phyloP scores from a whole-genome alignment of 2,113 vertebrate genomes.

The Halcyon malimbica region DNA sequence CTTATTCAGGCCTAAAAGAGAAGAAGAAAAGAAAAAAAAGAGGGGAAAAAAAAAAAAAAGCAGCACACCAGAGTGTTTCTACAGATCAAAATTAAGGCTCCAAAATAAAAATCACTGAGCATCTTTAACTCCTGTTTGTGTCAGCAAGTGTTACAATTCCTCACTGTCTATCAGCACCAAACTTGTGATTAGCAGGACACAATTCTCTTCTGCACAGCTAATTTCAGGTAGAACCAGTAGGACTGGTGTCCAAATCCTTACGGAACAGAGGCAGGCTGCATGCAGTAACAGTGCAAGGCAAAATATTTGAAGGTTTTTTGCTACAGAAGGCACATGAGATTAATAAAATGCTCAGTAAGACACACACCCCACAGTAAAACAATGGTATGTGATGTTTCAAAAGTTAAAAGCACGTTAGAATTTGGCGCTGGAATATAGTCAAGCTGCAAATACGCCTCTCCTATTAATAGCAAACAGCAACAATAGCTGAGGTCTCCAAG shows the following conservation, averaged over 20 bases:
- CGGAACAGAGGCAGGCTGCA: background rate
- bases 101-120: background rate
- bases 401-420: conserved; percentile 6
- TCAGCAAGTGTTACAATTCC: background rate
- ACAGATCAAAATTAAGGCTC: background rate
- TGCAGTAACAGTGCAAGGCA: background rate
- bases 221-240: conserved; percentile 7
- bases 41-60: background rate
- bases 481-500: conserved; percentile 25
- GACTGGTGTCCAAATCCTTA: background rate
- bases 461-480: conserved; percentile 46
- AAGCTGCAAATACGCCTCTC: conserved; percentile 2
- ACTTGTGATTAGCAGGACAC: background rate
- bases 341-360: background rate
- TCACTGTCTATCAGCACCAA: background rate
- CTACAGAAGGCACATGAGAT: background rate
- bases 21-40: background rate
- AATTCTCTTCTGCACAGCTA: background rate
- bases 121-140: background rate
- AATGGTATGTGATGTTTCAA: background rate
- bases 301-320: background rate
- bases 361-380: background rate
- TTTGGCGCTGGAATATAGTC: conserved; percentile 32
- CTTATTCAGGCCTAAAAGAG: background rate
- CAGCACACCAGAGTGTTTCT: background rate